A percentile compares a stretch with the other conserved stretches of the same genome.
Evolutionary conservation across 2,113 vertebrate species (phyloP).

Genomic region (Eublepharis macularius): DNA sequence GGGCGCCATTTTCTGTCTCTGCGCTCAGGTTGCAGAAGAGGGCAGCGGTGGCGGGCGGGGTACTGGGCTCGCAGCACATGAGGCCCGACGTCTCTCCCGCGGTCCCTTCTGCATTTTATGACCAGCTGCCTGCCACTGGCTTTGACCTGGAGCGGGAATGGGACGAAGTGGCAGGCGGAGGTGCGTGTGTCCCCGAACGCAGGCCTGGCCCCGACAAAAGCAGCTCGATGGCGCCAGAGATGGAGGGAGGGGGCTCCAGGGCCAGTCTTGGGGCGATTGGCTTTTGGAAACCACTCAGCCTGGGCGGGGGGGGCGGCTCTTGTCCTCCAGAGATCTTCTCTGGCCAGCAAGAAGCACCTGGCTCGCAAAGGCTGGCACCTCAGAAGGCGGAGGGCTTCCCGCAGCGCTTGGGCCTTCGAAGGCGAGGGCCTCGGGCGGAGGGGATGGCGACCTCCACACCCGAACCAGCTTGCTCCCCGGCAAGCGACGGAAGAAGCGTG

Average conservation of each 20-base stretch:
- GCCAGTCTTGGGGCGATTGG: neutral
- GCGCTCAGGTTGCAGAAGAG: neutral
- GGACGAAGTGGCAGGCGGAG: neutral
- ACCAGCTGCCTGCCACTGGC: neutral
- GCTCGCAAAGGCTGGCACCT: neutral
- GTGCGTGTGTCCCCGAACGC: too few species aligned
- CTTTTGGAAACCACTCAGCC: neutral
- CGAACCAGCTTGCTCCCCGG: too few species aligned
- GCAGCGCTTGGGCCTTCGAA: neutral
- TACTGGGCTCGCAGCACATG: neutral
- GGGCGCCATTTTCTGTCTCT: slow-evolving; percentile 66
- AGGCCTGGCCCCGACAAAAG: too few species aligned
- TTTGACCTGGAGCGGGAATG: neutral
- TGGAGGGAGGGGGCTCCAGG: neutral
- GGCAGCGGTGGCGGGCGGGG: neutral
- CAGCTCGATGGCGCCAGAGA: neutral
- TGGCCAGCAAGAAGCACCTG: neutral
- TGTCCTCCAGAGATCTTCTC: neutral
- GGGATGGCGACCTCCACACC: neutral
- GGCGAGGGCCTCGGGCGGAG: neutral
- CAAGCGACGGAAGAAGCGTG: neutral
- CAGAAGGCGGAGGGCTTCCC: too few species aligned
- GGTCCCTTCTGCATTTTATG: too few species aligned
- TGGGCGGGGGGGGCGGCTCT: neutral
- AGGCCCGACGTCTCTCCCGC: neutral